These are phyloP conservation scores for Cataglyphis albicans DNA, from an alignment of 2,888 invertebrate genomes.

Conservation along the genomic window DNA sequence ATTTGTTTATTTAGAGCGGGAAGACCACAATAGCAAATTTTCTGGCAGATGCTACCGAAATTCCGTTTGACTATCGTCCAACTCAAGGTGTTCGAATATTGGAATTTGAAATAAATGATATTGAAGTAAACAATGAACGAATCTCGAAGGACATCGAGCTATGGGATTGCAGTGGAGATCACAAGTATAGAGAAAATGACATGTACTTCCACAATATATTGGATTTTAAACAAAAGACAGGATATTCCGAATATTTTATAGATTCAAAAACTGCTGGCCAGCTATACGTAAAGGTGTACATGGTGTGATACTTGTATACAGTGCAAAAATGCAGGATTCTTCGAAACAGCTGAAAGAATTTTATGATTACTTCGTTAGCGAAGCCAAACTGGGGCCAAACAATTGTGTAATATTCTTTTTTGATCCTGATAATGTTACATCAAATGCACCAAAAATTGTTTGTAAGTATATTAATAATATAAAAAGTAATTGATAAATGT, in stretches of 20 bases:
- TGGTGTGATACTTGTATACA: conserved; percentile 91
- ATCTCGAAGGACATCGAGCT: conserved; percentile 91
- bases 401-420: conserved; percentile 90
- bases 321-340: conserved; percentile 87
- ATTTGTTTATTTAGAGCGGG: conserved; percentile 88
- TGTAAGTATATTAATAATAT: conserved; percentile 85
- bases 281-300: conserved; percentile 90
- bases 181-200: conserved; percentile 87
- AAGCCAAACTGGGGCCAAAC: conserved; percentile 89
- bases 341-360: conserved; percentile 89
- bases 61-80: conserved; percentile 88
- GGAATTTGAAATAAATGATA: conserved; percentile 90
- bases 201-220: background rate
- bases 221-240: background rate
- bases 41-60: conserved; percentile 90
- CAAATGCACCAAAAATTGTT: conserved; percentile 86
- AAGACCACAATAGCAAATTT: conserved; percentile 91
- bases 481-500: background rate
- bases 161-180: conserved; percentile 93
- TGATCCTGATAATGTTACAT: conserved; percentile 86
- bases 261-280: conserved; percentile 93
- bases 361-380: conserved; percentile 90
- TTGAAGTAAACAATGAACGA: conserved; percentile 88
- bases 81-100: conserved; percentile 92
- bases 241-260: conserved; percentile 78